Evolutionary conservation across 2,888 invertebrate species (phyloP).

Genomic region (Epistrophella euchroma): DNA sequence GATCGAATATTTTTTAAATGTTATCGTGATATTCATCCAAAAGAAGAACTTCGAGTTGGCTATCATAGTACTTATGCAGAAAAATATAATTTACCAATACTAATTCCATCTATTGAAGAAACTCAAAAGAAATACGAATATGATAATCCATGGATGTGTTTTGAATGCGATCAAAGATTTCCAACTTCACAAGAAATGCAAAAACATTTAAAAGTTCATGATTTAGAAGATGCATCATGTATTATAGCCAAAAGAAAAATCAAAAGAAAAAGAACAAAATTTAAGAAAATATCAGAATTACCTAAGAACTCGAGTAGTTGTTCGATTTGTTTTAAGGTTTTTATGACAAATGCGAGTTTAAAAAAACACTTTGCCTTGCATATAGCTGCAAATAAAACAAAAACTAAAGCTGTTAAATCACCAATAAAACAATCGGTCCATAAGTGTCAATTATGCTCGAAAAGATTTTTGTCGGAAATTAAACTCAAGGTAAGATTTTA

Average conservation of each 20-base stretch:
- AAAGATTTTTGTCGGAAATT: conserved; percentile 87
- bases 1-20: conserved; percentile 77
- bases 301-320: conserved; percentile 76
- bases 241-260: conserved; percentile 48
- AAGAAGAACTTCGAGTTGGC: conserved; percentile 83
- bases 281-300: conserved; percentile 66
- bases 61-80: conserved; percentile 88
- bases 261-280: conserved; percentile 53
- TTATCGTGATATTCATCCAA: conserved; percentile 76
- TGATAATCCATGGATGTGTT: conserved; percentile 86
- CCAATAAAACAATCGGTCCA: conserved; percentile 81
- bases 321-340: conserved; percentile 76
- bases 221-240: conserved; percentile 77
- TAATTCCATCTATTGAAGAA: conserved; percentile 82
- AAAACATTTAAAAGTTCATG: conserved; percentile 86
- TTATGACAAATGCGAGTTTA: conserved; percentile 76
- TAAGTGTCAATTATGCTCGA: conserved; percentile 88
- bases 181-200: conserved; percentile 86
- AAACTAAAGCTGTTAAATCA: conserved; percentile 60
- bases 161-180: conserved; percentile 87
- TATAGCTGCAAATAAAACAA: conserved; percentile 41
- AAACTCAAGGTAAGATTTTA: conserved; percentile 84
- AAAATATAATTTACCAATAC: conserved; percentile 81
- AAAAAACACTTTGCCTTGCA: conserved; percentile 76
- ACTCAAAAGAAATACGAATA: conserved; percentile 77